Evolutionary conservation across 2,888 invertebrate species (phyloP), one percentile per base, ranked within the genome.

Genomic region (Euzophera pinguis): DNA sequence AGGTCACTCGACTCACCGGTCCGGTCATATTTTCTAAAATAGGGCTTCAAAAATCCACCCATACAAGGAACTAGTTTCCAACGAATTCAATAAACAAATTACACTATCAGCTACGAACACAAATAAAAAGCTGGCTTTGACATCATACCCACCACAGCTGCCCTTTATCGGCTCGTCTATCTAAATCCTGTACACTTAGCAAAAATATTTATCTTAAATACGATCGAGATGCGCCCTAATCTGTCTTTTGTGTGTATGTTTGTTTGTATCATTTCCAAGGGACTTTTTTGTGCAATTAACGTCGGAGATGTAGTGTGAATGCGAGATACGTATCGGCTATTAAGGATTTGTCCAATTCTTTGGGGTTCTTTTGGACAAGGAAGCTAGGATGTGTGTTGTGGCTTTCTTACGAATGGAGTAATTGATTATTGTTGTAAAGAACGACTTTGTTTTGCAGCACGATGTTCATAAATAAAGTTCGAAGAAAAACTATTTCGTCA

Each of bases 191-290:
- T 72, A 75, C 78, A 84, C 86, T 87, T 83, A 83, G 88, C 84
- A 71, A 86, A 87, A 84, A 88, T 84, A 81, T 75, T 87, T 87
- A 90, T 89, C 89, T 86, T 80, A 86, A 87, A 87, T 88, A 78
- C 85, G 78, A 90, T 89, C 89, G 72, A 76, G 78, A 83, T 84
- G 81, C 80, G 76, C 82, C 77, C 83, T 89, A 89, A 90, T 89
- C 89, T 86, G 80, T 67, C 79, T 73, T 81, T 89, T 89, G 81
- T 78, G 65, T 79, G n/a, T n/a, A n/a, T n/a, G 66, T 85, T 82
- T 86, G 82, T 86, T 84, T 79, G 76, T 78, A 72, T 76, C 71
- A 71, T 71, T 70, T 67, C 61, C 63, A 64, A 65, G 83, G 84
- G 75, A 71, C 69, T 74, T 83, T 82, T 81, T 88, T 89, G 84